A percentile compares a stretch with the other conserved stretches of the same genome.
These are phyloP conservation scores for Spisula solida DNA, from an alignment of 2,888 invertebrate species.

Conservation along the genomic window DNA sequence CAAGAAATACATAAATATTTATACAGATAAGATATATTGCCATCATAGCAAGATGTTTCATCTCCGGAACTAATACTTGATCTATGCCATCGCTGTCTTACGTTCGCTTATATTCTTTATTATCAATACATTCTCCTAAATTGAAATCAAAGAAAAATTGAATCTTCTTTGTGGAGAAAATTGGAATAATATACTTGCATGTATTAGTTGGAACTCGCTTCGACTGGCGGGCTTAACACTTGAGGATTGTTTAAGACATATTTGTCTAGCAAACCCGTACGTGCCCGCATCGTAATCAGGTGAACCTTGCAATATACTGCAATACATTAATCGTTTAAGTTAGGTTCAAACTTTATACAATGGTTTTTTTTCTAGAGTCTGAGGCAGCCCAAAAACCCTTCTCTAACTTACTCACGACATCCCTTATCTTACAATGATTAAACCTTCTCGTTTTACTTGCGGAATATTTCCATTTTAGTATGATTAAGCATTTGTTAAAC, in stretches of 20 bases:
- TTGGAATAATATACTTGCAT: conserved; percentile 21
- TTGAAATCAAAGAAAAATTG: conserved; percentile 14
- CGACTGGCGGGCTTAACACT: conserved; percentile 10
- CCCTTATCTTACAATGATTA: conserved; percentile 15
- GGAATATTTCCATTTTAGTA: conserved; percentile 16
- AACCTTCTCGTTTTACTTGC: not conserved
- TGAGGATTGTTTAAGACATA: conserved; percentile 20
- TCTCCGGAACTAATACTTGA: not conserved
- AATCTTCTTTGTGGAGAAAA: not conserved
- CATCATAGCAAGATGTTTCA: not conserved
- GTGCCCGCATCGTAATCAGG: conserved; percentile 11
- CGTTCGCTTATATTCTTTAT: not conserved
- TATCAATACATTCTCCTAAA: not conserved
- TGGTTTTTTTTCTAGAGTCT: not conserved
- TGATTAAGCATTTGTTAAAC: conserved; percentile 15
- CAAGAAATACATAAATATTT: not conserved
- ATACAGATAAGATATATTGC: not conserved
- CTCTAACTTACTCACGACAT: not conserved
- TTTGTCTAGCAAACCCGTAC: conserved; percentile 13
- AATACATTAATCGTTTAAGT: conserved; percentile 18
- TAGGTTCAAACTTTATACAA: conserved; percentile 17
- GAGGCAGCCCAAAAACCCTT: not conserved
- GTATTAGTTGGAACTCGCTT: not conserved
- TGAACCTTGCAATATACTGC: conserved; percentile 27
- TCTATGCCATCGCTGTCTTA: not conserved